Conservation (phyloP, 2,113 vertebrate species). For the Xiphias gladius region DNA sequence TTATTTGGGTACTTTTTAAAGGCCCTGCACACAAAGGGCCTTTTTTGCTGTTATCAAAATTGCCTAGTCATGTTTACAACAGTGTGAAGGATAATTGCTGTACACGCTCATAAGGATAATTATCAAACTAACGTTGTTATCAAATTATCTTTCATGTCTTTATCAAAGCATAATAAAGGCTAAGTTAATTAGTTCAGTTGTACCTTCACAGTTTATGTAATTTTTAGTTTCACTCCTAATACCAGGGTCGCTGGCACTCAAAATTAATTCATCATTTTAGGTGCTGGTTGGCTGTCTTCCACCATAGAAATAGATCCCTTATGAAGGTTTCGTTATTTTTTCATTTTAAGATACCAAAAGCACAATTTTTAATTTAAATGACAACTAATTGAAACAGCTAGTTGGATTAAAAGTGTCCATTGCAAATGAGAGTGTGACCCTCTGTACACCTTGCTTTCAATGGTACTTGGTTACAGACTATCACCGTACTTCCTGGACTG, state of each 20-base stretch:
- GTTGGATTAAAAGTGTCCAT: too few species aligned
- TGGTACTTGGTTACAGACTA: not conserved
- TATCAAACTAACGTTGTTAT: not conserved
- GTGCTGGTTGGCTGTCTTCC: not conserved
- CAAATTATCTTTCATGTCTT: not conserved
- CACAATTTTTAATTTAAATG: not conserved
- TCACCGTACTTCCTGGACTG: too few species aligned
- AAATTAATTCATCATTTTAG: not conserved
- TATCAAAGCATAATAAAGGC: not conserved
- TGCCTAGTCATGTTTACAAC: not conserved
- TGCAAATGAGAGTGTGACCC: not conserved
- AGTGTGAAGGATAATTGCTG: not conserved
- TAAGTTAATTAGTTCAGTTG: not conserved
- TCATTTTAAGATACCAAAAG: not conserved
- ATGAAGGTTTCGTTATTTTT: not conserved
- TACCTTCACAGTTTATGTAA: not conserved
- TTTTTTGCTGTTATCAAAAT: not conserved
- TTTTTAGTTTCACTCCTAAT: conserved; percentile 7
- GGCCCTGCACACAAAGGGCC: too few species aligned
- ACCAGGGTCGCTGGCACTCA: not conserved
- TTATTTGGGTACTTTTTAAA: not conserved
- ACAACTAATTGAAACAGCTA: too few species aligned
- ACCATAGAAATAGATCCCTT: not conserved
- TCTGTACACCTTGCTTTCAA: not conserved
- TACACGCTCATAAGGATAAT: not conserved